Conservation (phyloP, 2,888 invertebrate species). For the Saturnia pavonia region DNA sequence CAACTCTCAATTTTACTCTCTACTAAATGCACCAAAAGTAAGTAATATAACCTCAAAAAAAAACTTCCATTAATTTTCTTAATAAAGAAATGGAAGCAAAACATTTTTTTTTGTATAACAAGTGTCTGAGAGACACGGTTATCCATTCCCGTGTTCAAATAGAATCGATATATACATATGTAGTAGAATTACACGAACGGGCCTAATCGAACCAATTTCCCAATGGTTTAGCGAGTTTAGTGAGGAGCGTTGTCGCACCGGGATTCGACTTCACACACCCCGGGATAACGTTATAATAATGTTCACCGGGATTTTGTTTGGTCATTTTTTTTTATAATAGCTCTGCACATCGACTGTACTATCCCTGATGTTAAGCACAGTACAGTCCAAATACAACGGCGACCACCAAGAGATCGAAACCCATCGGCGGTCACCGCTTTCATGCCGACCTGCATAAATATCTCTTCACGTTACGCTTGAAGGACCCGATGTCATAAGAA, state of each 20-base stretch:
- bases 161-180: background rate
- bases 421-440: too few relatives aligned
- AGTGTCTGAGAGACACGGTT: background rate
- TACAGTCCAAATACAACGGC: too few relatives aligned
- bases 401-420: too few relatives aligned
- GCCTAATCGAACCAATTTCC: constrained; percentile 37
- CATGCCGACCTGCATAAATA: too few relatives aligned
- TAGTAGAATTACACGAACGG: constrained; percentile 31
- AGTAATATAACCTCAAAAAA: too few relatives aligned
- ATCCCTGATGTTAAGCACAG: too few relatives aligned
- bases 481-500: too few relatives aligned
- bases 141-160: background rate
- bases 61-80: background rate
- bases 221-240: constrained; percentile 37
- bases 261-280: background rate
- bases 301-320: background rate
- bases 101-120: background rate
- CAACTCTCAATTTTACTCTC: too few relatives aligned
- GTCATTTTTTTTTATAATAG: too few relatives aligned
- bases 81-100: background rate
- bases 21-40: too few relatives aligned
- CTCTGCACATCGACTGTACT: too few relatives aligned
- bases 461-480: too few relatives aligned
- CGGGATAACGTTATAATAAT: background rate
- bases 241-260: background rate